Percentiles rank a stretch among this genome's conserved stretches.
Evolutionary conservation across 1,140 invertebrate genomes (phyloP).

Genomic region (Coelopa frigida): DNA sequence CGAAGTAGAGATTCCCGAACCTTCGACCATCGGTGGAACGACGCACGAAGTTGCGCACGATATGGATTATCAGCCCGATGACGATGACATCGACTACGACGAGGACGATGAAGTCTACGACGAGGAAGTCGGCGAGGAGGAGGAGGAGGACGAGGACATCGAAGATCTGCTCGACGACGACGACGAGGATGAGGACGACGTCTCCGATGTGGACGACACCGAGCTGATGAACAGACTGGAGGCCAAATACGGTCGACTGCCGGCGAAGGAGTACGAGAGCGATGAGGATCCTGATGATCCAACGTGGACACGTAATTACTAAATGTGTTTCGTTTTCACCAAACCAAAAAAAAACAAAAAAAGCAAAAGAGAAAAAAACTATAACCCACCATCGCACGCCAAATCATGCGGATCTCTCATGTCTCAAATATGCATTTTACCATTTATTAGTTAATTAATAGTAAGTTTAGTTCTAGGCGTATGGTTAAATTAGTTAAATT

Average conservation of each 20-base stretch:
- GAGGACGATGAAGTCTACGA: slow-evolving; percentile 11
- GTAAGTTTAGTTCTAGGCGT: no score
- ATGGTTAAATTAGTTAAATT: no score
- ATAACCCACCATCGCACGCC: no score
- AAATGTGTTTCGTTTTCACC: no score
- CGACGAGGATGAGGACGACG: slow-evolving; percentile 49
- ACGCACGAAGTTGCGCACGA: slow-evolving; percentile 12
- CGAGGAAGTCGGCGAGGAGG: slow-evolving; percentile 6
- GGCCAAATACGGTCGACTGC: slow-evolving; percentile 62
- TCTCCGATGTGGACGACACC: slow-evolving; percentile 56
- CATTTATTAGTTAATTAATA: no score
- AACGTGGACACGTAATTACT: slow-evolving; percentile 47
- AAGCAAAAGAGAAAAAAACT: no score
- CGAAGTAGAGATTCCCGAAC: no score
- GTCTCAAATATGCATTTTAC: no score
- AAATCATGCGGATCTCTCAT: no score
- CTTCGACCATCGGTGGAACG: no score
- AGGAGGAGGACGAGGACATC: slow-evolving; percentile 7
- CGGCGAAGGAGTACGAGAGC: slow-evolving; percentile 47
- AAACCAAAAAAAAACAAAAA: no score
- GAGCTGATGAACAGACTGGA: slow-evolving; percentile 61
- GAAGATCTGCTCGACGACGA: slow-evolving; percentile 43
- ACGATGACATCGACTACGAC: slow-evolving; percentile 24
- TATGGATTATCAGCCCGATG: slow-evolving; percentile 18
- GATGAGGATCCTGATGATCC: slow-evolving; percentile 46